Evolutionary conservation across 2,113 vertebrate genomes (phyloP), one percentile per base, ranked within the genome.

Genomic region (Stigmatopora argus): DNA sequence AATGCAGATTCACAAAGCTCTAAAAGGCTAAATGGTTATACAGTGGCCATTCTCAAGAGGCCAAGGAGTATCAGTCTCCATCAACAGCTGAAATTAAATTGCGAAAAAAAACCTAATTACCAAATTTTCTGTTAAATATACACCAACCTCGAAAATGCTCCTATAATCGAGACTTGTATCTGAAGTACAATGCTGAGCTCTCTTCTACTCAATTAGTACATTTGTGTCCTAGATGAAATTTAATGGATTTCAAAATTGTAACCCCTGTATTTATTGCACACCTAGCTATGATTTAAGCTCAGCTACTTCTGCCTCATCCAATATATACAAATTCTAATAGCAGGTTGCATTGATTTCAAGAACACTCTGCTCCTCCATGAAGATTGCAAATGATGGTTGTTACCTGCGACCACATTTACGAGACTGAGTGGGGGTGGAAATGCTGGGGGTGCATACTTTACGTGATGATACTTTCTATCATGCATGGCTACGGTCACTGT

Each of bases 291-390:
- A 61, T 61, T 59, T 21, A 38, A 44, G 5, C n/a, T 21, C n/a
- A 1, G 3, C 14, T 5, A 44, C 19, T 15, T 44, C 38, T 7
- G 41, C 14, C 59, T 44, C 59, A 26, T 46, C 19, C 10, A 12
- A 21, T 62, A 46, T 46, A 23, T 62, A 31, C 21, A 31, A 62
- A 47, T 31, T 15, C 18, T 63, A 62, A 62, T 46, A 62, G 60
- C 60, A 26, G 46, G 45, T 31, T 63, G 3, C 45, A 12, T 17
- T 63, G 61, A 48, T 63, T 63, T 31, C 15, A 47, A 26, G 44
- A 46, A 44, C 21, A 62, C 44, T 26, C 60, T 19, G 18, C 41
- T 17, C 46, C 44, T 15, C 35, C 35, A 7, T 7, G 41, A 45
- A 44, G 38, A 61, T 61, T 45, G 58, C 14, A 2, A 61, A 44